A percentile compares a stretch with the other conserved stretches of the same genome.
phyloP scores from a whole-genome alignment of 2,888 invertebrate species.

The Microplitis deprimator region DNA sequence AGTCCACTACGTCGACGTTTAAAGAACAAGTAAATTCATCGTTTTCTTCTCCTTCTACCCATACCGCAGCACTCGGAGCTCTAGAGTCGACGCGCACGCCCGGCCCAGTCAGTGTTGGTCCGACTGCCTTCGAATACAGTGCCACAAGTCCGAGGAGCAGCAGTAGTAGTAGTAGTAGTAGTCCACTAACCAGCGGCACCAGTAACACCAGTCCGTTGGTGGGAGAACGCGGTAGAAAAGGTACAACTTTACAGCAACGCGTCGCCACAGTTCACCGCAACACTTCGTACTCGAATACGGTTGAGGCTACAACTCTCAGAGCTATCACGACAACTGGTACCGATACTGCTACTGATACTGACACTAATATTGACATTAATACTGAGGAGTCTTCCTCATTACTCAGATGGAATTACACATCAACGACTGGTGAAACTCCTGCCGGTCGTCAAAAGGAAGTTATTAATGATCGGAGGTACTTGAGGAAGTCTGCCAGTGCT shows the following conservation, averaged over 20 bases:
- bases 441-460: slow-evolving; percentile 37
- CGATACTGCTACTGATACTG: neutral
- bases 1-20: slow-evolving; percentile 28
- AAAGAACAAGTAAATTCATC: slow-evolving; percentile 36
- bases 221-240: slow-evolving; percentile 57
- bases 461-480: slow-evolving; percentile 51
- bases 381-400: slow-evolving; percentile 36
- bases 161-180: neutral
- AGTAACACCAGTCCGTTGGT: slow-evolving; percentile 48
- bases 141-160: slow-evolving; percentile 39
- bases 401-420: slow-evolving; percentile 58
- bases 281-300: neutral
- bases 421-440: neutral
- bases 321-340: neutral
- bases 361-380: too few species aligned
- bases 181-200: slow-evolving; percentile 1
- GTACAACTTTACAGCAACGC: slow-evolving; percentile 19
- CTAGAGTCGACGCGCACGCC: slow-evolving; percentile 62
- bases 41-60: slow-evolving; percentile 53
- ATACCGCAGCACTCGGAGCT: slow-evolving; percentile 55
- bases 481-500: slow-evolving; percentile 60
- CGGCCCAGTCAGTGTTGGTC: slow-evolving; percentile 68
- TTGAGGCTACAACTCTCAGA: neutral
- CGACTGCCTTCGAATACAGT: slow-evolving; percentile 66
- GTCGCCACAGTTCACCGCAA: slow-evolving; percentile 13